Percentiles rank a stretch among this genome's conserved stretches.
Evolutionary conservation across 2,888 invertebrate species (phyloP).

Genomic region (Embidobia sp.): DNA sequence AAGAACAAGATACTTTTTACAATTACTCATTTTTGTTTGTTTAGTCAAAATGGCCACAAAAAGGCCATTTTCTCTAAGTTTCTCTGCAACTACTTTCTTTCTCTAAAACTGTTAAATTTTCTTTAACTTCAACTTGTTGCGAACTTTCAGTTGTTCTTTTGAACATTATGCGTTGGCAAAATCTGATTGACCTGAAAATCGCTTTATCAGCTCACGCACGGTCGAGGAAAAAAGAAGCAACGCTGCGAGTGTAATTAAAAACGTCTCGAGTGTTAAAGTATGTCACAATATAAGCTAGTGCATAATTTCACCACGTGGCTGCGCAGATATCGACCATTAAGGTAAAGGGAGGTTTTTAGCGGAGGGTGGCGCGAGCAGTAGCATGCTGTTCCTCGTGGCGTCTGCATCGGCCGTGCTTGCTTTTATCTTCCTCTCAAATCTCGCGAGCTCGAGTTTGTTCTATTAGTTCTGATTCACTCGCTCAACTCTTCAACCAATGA

Average conservation of each 20-base stretch:
- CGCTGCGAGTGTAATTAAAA: constrained; percentile 22
- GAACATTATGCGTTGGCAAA: too few relatives aligned
- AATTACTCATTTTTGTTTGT: too few relatives aligned
- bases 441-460: constrained; percentile 24
- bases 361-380: constrained; percentile 74
- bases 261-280: constrained; percentile 16
- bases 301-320: constrained; percentile 75
- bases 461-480: constrained; percentile 12
- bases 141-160: too few relatives aligned
- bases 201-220: not conserved
- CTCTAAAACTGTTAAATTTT: too few relatives aligned
- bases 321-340: constrained; percentile 76
- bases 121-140: too few relatives aligned
- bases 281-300: constrained; percentile 65
- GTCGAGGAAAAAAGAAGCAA: too few relatives aligned
- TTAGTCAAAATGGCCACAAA: too few relatives aligned
- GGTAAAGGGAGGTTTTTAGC: constrained; percentile 69
- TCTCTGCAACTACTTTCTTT: too few relatives aligned
- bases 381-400: constrained; percentile 76
- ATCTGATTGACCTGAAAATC: too few relatives aligned
- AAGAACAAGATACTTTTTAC: too few relatives aligned
- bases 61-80: too few relatives aligned
- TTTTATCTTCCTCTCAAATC: constrained; percentile 24
- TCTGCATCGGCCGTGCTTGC: constrained; percentile 65
- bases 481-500: not conserved